phyloP scores from a whole-genome alignment of 2,888 invertebrate genomes.

The Chrysolina oricalcia region DNA sequence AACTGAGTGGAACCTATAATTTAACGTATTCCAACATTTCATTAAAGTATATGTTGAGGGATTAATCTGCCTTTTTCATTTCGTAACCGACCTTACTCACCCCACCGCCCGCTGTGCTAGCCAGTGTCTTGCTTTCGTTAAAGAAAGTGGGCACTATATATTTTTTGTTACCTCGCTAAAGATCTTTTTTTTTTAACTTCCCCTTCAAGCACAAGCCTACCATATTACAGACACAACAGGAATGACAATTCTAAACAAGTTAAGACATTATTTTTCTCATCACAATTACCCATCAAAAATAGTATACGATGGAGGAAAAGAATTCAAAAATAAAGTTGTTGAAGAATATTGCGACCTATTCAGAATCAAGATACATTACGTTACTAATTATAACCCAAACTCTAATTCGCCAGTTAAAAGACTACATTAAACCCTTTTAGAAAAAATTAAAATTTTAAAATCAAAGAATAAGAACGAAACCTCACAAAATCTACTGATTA shows the following conservation, averaged over 20 bases:
- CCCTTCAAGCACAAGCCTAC: constrained; percentile 47
- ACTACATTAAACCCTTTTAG: constrained; percentile 9
- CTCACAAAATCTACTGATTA: constrained; percentile 1
- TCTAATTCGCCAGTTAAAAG: constrained; percentile 11
- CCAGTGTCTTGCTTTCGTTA: too few species aligned
- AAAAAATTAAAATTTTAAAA: not conserved
- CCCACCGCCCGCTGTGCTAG: too few species aligned
- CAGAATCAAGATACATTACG: constrained; percentile 15
- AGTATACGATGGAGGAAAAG: constrained; percentile 41
- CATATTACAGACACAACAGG: constrained; percentile 27
- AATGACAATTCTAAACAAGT: constrained; percentile 40
- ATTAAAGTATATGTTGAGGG: too few species aligned
- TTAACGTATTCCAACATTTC: too few species aligned
- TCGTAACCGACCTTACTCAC: too few species aligned
- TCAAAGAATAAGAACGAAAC: not conserved
- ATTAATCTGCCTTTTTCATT: too few species aligned
- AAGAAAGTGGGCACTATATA: too few species aligned
- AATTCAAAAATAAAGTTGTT: constrained; percentile 42
- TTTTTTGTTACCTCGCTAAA: too few species aligned
- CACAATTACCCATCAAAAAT: constrained; percentile 43
- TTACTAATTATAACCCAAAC: constrained; percentile 20
- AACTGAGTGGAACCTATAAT: too few species aligned
- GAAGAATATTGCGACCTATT: constrained; percentile 26
- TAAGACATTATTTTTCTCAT: constrained; percentile 45
- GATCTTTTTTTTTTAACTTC: too few species aligned